Evolutionary conservation across 2,888 invertebrate genomes (phyloP).

Genomic region (Griposia aprilina): DNA sequence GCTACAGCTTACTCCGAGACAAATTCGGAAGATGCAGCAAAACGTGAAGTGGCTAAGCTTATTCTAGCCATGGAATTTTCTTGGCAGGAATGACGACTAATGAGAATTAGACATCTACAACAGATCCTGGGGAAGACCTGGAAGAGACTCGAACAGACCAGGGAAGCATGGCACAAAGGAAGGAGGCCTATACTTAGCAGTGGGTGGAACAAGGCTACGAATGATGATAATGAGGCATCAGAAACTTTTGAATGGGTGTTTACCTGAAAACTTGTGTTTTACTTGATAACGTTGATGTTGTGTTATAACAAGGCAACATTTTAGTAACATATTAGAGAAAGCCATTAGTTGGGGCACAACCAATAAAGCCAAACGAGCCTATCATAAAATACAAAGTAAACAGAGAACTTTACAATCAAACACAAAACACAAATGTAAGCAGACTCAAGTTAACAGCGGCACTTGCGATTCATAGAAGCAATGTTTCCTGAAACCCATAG

Average conservation of each 20-base stretch:
- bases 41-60: not conserved
- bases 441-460: not conserved
- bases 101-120: not conserved
- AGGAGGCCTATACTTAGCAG: not conserved
- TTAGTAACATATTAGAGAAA: not conserved
- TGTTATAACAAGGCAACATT: not conserved
- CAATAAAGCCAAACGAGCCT: not conserved
- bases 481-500: slow-evolving; percentile 68
- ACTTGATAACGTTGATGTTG: not conserved
- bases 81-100: not conserved
- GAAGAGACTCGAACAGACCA: not conserved
- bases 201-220: not conserved
- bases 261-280: not conserved
- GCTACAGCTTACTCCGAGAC: not conserved
- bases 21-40: not conserved
- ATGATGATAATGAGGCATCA: not conserved
- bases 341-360: not conserved
- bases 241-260: not conserved
- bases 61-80: not conserved
- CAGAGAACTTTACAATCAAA: slow-evolving; percentile 7
- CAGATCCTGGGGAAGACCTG: not conserved
- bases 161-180: not conserved
- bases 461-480: slow-evolving; percentile 31
- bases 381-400: not conserved
- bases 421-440: not conserved